Conservation (phyloP, 64 coral and sea anemone species). For the Dendronephthya gigantea region DNA sequence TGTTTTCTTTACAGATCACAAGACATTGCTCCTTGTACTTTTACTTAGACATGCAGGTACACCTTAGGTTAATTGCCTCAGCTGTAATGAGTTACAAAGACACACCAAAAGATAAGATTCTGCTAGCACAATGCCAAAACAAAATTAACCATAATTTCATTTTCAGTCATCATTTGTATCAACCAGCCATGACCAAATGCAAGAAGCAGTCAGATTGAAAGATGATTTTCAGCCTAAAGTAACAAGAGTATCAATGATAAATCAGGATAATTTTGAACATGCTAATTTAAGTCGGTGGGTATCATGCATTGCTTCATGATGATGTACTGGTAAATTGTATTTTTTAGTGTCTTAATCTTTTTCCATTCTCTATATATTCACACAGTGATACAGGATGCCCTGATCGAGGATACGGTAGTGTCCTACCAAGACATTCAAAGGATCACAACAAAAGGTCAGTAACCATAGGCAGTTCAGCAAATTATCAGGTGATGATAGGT, state of each 20-base stretch:
- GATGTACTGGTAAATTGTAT: neutral
- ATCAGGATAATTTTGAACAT: constrained; percentile 53
- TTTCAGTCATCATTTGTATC: constrained; percentile 66
- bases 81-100: too few relatives aligned
- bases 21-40: too few relatives aligned
- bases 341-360: neutral
- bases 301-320: neutral
- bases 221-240: constrained; percentile 78
- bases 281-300: constrained; percentile 47
- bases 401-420: constrained; percentile 78
- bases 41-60: too few relatives aligned
- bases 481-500: too few relatives aligned
- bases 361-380: neutral
- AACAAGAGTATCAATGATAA: constrained; percentile 68
- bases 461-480: too few relatives aligned
- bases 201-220: constrained; percentile 69
- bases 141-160: neutral
- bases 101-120: too few relatives aligned
- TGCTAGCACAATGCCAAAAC: too few relatives aligned
- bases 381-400: constrained; percentile 80
- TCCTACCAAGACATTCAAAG: constrained; percentile 68
- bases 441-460: constrained; percentile 79
- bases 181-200: constrained; percentile 95
- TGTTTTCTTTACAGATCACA: too few relatives aligned
- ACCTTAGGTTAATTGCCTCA: too few relatives aligned